Conservation (phyloP, 2,888 invertebrate species). For the Sympetrum striolatum region DNA sequence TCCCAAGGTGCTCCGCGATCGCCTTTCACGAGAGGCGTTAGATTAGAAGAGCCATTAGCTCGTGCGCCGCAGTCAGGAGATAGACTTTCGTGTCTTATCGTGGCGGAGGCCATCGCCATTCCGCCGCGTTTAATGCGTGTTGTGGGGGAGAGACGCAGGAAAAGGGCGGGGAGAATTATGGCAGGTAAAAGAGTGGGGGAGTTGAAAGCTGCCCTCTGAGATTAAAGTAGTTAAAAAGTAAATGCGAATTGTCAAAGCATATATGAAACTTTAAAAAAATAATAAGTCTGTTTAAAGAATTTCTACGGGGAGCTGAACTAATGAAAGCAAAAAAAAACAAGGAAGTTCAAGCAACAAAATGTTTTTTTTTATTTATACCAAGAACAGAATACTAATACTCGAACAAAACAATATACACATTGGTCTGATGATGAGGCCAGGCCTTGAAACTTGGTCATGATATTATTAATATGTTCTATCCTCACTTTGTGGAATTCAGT, state of each 20-base stretch:
- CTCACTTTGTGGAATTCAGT: too few relatives aligned
- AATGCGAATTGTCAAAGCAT: too few relatives aligned
- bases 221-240: not conserved
- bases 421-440: too few relatives aligned
- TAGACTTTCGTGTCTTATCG: constrained; percentile 35
- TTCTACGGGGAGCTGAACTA: not conserved
- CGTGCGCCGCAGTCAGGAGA: not conserved
- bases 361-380: too few relatives aligned
- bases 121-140: not conserved
- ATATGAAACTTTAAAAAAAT: not conserved
- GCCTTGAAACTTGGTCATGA: too few relatives aligned
- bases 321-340: not conserved
- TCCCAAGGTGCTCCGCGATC: not conserved
- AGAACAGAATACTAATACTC: too few relatives aligned
- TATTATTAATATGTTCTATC: too few relatives aligned
- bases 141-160: not conserved
- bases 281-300: not conserved
- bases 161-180: not conserved
- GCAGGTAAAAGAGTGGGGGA: not conserved
- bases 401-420: too few relatives aligned
- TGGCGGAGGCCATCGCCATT: not conserved
- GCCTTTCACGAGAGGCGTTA: not conserved
- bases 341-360: too few relatives aligned
- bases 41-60: not conserved
- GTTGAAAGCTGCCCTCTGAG: not conserved